These are phyloP conservation scores for Drosophila busckii DNA, from an alignment of 1,140 invertebrate species.

Conservation along the genomic window DNA sequence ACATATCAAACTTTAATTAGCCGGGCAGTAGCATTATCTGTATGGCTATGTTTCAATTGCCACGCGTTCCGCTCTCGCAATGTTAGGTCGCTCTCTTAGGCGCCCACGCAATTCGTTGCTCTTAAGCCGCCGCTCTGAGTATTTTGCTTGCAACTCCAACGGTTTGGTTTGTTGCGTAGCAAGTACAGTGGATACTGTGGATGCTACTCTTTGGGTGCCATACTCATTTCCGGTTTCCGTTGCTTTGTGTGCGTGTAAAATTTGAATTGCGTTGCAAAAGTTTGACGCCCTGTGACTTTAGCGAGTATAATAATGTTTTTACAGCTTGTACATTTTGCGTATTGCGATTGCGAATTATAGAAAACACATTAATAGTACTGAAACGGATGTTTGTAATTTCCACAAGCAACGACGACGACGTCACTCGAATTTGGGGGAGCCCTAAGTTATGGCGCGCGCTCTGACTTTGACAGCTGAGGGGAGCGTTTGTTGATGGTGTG, in stretches of 20 bases:
- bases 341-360: slow-evolving; percentile 63
- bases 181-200: slow-evolving; percentile 13
- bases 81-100: slow-evolving; percentile 10
- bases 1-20: slow-evolving; percentile 30
- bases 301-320: too few species aligned
- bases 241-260: slow-evolving; percentile 70
- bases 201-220: slow-evolving; percentile 50
- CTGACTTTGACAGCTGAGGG: too few species aligned
- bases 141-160: background rate
- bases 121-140: background rate
- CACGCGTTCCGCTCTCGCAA: slow-evolving; percentile 26
- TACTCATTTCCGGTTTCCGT: slow-evolving; percentile 75
- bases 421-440: background rate
- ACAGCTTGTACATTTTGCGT: slow-evolving; percentile 36
- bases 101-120: slow-evolving; percentile 12
- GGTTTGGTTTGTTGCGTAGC: slow-evolving; percentile 7
- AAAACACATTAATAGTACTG: slow-evolving; percentile 58
- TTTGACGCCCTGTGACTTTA: slow-evolving; percentile 29
- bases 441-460: background rate
- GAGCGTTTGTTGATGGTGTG: background rate
- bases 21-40: slow-evolving; percentile 29
- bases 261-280: slow-evolving; percentile 66
- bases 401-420: slow-evolving; percentile 23
- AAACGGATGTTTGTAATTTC: slow-evolving; percentile 69
- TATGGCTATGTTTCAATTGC: slow-evolving; percentile 34